These are phyloP conservation scores for Danaus melanippus DNA, from an alignment of 1,140 invertebrate genomes.

Conservation along the genomic window DNA sequence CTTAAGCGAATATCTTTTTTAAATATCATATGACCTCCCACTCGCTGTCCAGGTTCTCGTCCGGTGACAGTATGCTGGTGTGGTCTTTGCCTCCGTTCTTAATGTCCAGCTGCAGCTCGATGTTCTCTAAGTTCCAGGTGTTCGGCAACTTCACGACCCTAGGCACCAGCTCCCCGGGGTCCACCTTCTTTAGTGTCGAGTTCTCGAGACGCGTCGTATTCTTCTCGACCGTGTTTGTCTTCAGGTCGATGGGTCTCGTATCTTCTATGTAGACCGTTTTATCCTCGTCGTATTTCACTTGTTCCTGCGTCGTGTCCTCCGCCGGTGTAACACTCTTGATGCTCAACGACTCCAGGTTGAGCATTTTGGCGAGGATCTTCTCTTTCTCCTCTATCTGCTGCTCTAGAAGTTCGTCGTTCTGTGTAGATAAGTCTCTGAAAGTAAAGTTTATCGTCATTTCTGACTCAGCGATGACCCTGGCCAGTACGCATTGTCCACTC, in stretches of 20 bases:
- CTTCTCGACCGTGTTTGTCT: background rate
- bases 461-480: too few relatives aligned
- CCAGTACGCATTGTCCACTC: conserved; percentile 9
- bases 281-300: conserved; percentile 12
- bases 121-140: conserved; percentile 60
- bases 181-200: conserved; percentile 18
- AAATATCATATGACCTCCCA: conserved; percentile 55
- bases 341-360: conserved; percentile 64
- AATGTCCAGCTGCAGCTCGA: conserved; percentile 50
- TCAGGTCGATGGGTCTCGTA: too few relatives aligned
- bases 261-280: conserved; percentile 5
- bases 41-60: conserved; percentile 52
- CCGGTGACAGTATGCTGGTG: conserved; percentile 38
- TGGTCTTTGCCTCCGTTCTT: conserved; percentile 41
- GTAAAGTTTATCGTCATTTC: background rate
- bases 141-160: conserved; percentile 58
- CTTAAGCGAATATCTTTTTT: conserved; percentile 7
- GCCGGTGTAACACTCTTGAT: conserved; percentile 26
- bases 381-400: conserved; percentile 68
- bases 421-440: conserved; percentile 38
- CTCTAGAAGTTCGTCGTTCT: conserved; percentile 54
- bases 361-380: conserved; percentile 64
- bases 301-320: background rate
- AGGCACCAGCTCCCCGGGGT: conserved; percentile 49
- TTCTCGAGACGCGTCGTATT: conserved; percentile 17